Conservation (phyloP, 2,797 vertebrate species). For the Momotus momota region DNA sequence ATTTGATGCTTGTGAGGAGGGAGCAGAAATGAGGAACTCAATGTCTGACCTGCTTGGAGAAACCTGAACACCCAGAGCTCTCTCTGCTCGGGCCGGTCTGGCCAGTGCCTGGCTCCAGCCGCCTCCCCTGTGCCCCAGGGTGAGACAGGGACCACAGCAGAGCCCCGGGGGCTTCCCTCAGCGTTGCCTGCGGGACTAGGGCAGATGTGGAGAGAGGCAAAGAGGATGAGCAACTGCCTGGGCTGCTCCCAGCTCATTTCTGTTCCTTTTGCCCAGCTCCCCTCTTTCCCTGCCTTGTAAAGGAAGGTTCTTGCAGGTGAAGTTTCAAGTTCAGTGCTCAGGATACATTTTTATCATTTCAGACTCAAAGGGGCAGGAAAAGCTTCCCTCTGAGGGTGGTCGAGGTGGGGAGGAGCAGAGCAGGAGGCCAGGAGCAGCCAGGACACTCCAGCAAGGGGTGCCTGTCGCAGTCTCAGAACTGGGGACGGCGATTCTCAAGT, state of each 20-base stretch:
- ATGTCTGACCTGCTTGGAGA: not conserved
- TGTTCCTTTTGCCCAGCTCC: not conserved
- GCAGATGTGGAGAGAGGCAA: not conserved
- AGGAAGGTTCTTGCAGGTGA: not conserved
- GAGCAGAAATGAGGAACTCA: too few relatives aligned
- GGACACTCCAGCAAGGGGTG: rapidly evolving
- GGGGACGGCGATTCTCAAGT: rapidly evolving
- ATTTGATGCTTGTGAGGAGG: too few relatives aligned
- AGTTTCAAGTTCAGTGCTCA: not conserved
- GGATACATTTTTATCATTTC: not conserved
- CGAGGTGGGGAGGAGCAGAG: not conserved
- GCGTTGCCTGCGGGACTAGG: not conserved
- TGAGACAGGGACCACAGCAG: rapidly evolving
- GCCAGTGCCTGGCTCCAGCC: not conserved
- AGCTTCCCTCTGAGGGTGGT: not conserved
- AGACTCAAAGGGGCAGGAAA: not conserved
- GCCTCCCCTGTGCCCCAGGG: not conserved
- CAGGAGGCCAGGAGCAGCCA: not conserved
- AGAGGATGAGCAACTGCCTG: rapidly evolving
- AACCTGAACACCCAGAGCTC: not conserved
- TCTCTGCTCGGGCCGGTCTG: not conserved
- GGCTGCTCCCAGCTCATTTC: not conserved
- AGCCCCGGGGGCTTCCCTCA: too few relatives aligned
- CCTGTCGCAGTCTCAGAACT: not conserved
- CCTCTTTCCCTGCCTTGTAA: not conserved